Evolutionary conservation across 2,113 vertebrate genomes (phyloP).

Genomic region (Barnardius zonarius): DNA sequence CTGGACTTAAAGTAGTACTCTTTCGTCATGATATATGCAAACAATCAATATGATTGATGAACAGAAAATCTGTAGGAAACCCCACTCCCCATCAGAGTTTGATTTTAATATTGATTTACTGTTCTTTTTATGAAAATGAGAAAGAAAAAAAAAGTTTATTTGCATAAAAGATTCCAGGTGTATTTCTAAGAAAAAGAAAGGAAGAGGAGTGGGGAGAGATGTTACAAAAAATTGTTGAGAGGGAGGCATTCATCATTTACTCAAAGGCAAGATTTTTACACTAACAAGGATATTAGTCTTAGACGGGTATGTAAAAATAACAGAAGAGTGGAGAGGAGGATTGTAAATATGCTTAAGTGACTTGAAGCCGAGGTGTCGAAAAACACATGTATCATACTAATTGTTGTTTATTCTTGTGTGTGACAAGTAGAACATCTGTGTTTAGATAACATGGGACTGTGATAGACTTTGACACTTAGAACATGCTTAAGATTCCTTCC

Average conservation of each 20-base stretch:
- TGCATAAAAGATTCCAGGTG: not conserved
- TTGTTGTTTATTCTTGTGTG: not conserved
- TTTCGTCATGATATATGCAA: not conserved
- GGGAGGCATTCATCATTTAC: not conserved
- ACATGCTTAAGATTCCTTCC: not conserved
- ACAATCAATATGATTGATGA: not conserved
- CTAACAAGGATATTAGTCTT: not conserved
- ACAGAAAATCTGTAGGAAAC: not conserved
- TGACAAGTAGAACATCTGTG: not conserved
- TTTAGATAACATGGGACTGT: not conserved
- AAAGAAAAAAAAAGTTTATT: not conserved
- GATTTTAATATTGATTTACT: not conserved
- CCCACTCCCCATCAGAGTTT: not conserved
- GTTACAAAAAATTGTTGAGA: not conserved
- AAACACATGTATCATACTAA: not conserved
- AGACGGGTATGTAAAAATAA: not conserved
- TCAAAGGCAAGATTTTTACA: not conserved
- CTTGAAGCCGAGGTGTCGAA: not conserved
- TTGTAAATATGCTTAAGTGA: not conserved
- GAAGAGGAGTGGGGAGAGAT: not conserved
- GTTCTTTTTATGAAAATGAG: not conserved
- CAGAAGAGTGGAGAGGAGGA: too few relatives aligned
- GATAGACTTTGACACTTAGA: not conserved
- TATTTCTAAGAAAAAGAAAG: not conserved
- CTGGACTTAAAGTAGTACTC: not conserved